These are phyloP conservation scores for Calameuta filiformis DNA, from an alignment of 2,888 invertebrate species.

Conservation along the genomic window DNA sequence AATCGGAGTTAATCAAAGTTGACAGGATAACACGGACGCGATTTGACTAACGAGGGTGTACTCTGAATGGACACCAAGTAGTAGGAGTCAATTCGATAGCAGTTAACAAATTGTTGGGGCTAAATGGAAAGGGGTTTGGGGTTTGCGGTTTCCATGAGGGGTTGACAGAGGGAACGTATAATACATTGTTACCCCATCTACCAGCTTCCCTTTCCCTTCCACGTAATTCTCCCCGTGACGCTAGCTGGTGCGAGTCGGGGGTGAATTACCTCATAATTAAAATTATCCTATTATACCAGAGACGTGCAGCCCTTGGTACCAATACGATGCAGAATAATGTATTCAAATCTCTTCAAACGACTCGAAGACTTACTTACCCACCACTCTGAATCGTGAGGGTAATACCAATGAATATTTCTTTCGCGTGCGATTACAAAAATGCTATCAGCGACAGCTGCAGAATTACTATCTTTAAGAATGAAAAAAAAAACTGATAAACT, in stretches of 20 bases:
- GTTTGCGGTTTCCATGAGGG: constrained; percentile 47
- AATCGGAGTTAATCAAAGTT: constrained; percentile 26
- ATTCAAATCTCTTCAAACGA: neutral
- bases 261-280: constrained; percentile 55
- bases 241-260: constrained; percentile 21
- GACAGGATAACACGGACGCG: constrained; percentile 9
- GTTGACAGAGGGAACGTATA: constrained; percentile 51
- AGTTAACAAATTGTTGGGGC: constrained; percentile 63
- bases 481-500: neutral
- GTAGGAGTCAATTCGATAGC: constrained; percentile 36
- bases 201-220: constrained; percentile 35
- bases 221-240: constrained; percentile 27
- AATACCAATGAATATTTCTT: neutral
- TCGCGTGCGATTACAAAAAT: neutral
- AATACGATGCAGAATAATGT: neutral
- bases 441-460: neutral
- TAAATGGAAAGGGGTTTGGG: constrained; percentile 56
- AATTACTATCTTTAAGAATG: neutral
- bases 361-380: neutral
- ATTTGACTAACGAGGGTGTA: constrained; percentile 39
- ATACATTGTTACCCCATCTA: constrained; percentile 64
- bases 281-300: constrained; percentile 44
- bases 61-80: constrained; percentile 32
- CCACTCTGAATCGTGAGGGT: neutral
- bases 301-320: neutral